Conservation (phyloP, 1,140 invertebrate genomes). For the Hypothenemus hampei region DNA sequence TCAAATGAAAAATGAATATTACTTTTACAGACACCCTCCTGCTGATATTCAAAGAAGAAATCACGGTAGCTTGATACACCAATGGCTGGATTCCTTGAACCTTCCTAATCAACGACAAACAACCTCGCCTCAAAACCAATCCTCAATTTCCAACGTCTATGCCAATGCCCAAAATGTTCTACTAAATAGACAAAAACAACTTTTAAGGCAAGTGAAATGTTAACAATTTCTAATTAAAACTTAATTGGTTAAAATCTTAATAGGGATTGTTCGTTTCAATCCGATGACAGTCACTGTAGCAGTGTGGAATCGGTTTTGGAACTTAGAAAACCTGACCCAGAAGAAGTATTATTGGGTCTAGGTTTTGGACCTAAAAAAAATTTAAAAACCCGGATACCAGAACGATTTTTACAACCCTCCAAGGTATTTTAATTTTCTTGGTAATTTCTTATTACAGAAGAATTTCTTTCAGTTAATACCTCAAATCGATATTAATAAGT, state of each 20-base stretch:
- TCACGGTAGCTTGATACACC: no score
- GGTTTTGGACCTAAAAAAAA: conserved; percentile 60
- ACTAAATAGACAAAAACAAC: conserved; percentile 18
- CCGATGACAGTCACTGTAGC: conserved; percentile 65
- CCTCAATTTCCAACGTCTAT: conserved; percentile 12
- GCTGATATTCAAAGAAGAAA: no score
- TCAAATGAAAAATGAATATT: no score
- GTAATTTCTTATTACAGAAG: background rate
- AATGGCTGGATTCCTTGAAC: conserved; percentile 17
- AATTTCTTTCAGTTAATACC: conserved; percentile 37
- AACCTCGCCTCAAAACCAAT: conserved; percentile 4
- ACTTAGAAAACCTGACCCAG: conserved; percentile 66
- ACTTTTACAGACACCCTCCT: no score
- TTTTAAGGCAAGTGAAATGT: conserved; percentile 11
- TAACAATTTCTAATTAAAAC: background rate
- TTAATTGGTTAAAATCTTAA: conserved; percentile 7
- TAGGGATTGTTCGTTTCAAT: conserved; percentile 60
- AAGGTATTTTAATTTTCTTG: conserved; percentile 32
- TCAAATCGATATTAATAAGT: conserved; percentile 44
- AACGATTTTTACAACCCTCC: conserved; percentile 48
- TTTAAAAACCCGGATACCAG: conserved; percentile 61
- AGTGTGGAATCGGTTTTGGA: conserved; percentile 72
- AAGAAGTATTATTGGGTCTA: conserved; percentile 64
- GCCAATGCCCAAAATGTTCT: conserved; percentile 8
- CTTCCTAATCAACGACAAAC: conserved; percentile 10